Evolutionary conservation across 1,140 invertebrate species (phyloP).

Genomic region (Ptiloglossa arizonensis): DNA sequence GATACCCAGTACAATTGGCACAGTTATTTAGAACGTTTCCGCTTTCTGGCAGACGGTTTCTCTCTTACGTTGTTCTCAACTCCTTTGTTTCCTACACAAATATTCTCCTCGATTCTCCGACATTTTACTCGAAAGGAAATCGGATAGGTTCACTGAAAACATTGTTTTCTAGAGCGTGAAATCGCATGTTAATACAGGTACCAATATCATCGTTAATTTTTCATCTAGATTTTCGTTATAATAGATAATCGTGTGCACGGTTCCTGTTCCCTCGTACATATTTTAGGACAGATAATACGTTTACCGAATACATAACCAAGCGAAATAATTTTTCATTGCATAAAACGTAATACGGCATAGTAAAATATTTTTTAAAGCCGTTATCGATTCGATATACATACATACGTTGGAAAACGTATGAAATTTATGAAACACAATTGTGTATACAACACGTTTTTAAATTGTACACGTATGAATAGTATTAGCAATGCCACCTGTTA

Average conservation of each 20-base stretch:
- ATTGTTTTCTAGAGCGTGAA: conserved; percentile 55
- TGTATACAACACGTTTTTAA: too few relatives aligned
- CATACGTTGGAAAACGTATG: too few relatives aligned
- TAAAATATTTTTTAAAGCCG: too few relatives aligned
- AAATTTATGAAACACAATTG: too few relatives aligned
- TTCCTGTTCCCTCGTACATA: background rate
- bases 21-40: conserved; percentile 47
- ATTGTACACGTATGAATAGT: too few relatives aligned
- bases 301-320: background rate
- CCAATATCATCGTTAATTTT: background rate
- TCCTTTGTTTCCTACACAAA: conserved; percentile 40
- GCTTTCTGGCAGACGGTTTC: conserved; percentile 35
- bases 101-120: conserved; percentile 51
- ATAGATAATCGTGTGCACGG: background rate
- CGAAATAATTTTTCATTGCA: too few relatives aligned
- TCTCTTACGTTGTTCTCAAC: conserved; percentile 21
- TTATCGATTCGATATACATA: too few relatives aligned
- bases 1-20: conserved; percentile 44
- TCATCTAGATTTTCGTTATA: background rate
- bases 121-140: conserved; percentile 29
- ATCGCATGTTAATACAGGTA: conserved; percentile 29
- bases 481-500: too few relatives aligned
- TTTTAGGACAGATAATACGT: background rate
- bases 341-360: too few relatives aligned
- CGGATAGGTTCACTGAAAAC: conserved; percentile 35